Conservation (phyloP, 2,113 vertebrate genomes). For the Hypocryptadius cinnamomeus region DNA sequence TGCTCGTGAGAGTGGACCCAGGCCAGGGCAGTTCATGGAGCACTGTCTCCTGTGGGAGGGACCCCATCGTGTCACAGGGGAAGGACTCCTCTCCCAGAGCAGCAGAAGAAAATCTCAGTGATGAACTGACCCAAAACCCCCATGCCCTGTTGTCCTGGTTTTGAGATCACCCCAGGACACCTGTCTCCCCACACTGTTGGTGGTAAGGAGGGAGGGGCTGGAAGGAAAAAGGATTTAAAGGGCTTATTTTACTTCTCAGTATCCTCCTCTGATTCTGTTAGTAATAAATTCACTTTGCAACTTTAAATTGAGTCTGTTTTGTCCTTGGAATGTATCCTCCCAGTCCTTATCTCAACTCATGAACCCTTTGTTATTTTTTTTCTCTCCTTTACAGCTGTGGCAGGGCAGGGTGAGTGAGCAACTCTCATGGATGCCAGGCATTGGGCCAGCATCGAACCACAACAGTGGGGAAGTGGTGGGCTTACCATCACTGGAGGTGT, state of each 20-base stretch:
- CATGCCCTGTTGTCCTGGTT: neutral
- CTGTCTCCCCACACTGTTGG: neutral
- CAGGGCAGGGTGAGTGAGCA: neutral
- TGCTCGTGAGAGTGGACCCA: neutral
- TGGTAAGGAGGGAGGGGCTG: neutral
- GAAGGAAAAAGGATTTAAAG: neutral
- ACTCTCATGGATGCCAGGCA: rapidly evolving
- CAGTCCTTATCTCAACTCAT: neutral
- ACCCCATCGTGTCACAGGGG: neutral
- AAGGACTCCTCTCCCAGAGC: neutral
- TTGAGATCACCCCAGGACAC: neutral
- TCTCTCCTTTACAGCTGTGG: neutral
- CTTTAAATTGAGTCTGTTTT: neutral
- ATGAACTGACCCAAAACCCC: neutral
- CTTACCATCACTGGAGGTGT: neutral
- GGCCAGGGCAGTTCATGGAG: rapidly evolving
- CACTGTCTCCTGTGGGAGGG: neutral
- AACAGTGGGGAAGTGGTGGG: neutral
- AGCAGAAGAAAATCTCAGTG: neutral
- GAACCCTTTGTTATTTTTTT: neutral
- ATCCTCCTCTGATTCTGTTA: neutral
- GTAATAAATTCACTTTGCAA: neutral
- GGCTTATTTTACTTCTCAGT: neutral
- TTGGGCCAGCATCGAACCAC: neutral
- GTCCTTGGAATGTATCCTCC: neutral